phyloP scores from a whole-genome alignment of 1,140 invertebrate species.

The Ceratitis capitata region DNA sequence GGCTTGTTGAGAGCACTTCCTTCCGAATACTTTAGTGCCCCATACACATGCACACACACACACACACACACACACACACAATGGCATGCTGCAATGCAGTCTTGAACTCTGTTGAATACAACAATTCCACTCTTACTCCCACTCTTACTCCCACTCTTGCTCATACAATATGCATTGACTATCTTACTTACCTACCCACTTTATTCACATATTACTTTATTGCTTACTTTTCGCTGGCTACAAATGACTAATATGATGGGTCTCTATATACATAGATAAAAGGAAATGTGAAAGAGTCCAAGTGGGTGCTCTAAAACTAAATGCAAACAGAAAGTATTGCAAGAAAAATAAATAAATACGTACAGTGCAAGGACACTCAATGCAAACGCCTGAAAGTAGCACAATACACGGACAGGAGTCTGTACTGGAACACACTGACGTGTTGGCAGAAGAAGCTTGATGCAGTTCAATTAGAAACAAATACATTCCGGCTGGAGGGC shows the following conservation, averaged over 20 bases:
- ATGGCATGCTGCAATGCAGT: not conserved
- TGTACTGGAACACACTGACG: too few relatives aligned
- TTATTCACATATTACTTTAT: not conserved
- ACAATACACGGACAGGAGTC: not conserved
- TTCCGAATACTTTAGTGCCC: not conserved
- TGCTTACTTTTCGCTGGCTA: not conserved
- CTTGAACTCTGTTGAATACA: not conserved
- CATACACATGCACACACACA: too few relatives aligned
- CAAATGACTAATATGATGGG: slow-evolving; percentile 1
- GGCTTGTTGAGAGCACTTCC: not conserved
- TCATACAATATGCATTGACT: too few relatives aligned
- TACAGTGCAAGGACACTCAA: not conserved
- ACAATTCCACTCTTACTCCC: not conserved
- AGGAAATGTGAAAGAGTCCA: too few relatives aligned
- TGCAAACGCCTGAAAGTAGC: not conserved
- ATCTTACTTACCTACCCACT: too few relatives aligned
- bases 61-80: too few relatives aligned
- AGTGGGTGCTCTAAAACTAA: too few relatives aligned
- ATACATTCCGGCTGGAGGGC: not conserved
- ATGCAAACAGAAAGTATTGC: too few relatives aligned
- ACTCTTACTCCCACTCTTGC: not conserved
- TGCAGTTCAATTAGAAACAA: not conserved
- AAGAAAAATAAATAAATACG: too few relatives aligned
- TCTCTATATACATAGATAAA: not conserved
- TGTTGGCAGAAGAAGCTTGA: not conserved